A percentile compares a stretch with the other conserved stretches of the same genome.
phyloP scores from a whole-genome alignment of 2,797 vertebrate genomes.

The Pantherophis alleghaniensis region DNA sequence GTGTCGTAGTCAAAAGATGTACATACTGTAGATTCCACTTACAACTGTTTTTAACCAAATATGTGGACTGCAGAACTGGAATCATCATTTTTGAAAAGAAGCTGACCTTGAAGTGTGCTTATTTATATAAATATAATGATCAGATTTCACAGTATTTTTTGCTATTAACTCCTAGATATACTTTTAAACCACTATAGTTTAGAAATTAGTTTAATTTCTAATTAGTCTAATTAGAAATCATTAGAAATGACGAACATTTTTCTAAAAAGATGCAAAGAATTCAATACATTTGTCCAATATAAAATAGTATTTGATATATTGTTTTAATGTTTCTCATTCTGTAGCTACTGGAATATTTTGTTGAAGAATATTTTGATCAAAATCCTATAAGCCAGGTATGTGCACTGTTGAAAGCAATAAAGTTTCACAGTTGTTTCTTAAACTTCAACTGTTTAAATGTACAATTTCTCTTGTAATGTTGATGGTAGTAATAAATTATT shows the following conservation, averaged over 20 bases:
- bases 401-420: constrained; percentile 38
- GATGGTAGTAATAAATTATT: not conserved
- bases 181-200: not conserved
- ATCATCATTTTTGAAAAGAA: not conserved
- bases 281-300: not conserved
- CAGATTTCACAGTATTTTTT: not conserved
- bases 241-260: not conserved
- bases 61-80: not conserved
- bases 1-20: not conserved
- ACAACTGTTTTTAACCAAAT: not conserved
- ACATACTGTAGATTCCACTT: not conserved
- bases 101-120: not conserved
- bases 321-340: constrained; percentile 44
- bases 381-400: constrained; percentile 98
- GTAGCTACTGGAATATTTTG: constrained; percentile 90
- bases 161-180: not conserved
- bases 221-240: too few relatives aligned
- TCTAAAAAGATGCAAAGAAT: not conserved
- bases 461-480: not conserved
- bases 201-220: not conserved
- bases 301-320: constrained; percentile 8
- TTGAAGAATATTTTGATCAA: constrained; percentile 97
- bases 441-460: not conserved
- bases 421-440: not conserved
- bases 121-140: not conserved